Conservation (phyloP, 2,888 invertebrate genomes). For the Leptinotarsa rubiginosa region DNA sequence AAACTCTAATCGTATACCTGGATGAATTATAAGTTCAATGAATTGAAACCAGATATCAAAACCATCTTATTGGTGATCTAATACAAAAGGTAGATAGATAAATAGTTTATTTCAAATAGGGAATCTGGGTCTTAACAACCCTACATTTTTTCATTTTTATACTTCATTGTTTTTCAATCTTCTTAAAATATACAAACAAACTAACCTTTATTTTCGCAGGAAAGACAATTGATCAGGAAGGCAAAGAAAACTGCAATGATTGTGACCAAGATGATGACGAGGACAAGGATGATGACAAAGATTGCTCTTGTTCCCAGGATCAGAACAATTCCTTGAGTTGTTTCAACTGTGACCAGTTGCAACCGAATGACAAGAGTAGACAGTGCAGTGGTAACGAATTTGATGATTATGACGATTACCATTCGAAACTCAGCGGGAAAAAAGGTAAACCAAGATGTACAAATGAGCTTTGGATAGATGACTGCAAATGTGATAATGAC, state of each 20-base stretch:
- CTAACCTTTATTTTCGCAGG: constrained; percentile 17
- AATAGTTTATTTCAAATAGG: too few relatives aligned
- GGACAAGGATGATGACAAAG: constrained; percentile 51
- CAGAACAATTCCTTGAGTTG: constrained; percentile 43
- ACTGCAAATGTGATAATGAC: constrained; percentile 60
- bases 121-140: too few relatives aligned
- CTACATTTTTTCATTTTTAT: too few relatives aligned
- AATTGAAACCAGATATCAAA: not conserved
- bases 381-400: constrained; percentile 20
- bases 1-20: too few relatives aligned
- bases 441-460: constrained; percentile 57
- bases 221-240: constrained; percentile 65
- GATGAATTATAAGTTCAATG: too few relatives aligned
- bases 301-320: constrained; percentile 47
- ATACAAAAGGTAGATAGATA: too few relatives aligned
- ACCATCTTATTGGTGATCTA: not conserved
- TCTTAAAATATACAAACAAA: too few relatives aligned
- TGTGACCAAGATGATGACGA: constrained; percentile 58
- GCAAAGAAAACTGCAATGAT: constrained; percentile 64
- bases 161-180: too few relatives aligned
- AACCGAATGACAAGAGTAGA: constrained; percentile 34
- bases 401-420: constrained; percentile 16
- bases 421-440: constrained; percentile 43
- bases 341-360: constrained; percentile 48
- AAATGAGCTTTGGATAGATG: constrained; percentile 59